Percentiles rank a stretch among this genome's conserved stretches.
These are phyloP conservation scores for Trachelus tabidus DNA, from an alignment of 2,888 invertebrate species.

Conservation along the genomic window DNA sequence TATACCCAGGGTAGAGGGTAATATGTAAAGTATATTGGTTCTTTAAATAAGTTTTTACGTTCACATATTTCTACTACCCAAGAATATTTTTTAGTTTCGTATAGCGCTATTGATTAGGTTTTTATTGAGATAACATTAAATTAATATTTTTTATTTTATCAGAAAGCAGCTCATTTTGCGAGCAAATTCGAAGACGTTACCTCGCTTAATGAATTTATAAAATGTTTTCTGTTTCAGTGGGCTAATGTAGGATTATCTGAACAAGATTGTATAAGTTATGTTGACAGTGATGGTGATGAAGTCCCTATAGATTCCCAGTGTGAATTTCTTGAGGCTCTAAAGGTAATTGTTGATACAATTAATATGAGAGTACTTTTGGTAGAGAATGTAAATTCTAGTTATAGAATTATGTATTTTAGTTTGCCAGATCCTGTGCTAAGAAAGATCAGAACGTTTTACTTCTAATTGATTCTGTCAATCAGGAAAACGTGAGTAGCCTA, in stretches of 20 bases:
- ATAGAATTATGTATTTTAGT: constrained; percentile 7
- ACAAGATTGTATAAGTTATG: constrained; percentile 64
- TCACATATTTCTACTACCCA: neutral
- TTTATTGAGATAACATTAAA: neutral
- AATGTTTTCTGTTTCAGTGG: neutral
- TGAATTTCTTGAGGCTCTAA: constrained; percentile 65
- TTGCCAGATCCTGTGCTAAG: constrained; percentile 12
- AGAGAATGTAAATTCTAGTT: neutral
- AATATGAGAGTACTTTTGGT: neutral
- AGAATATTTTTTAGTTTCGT: neutral
- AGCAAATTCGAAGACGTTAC: neutral
- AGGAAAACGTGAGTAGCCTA: neutral
- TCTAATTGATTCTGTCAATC: constrained; percentile 9
- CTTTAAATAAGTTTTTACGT: neutral
- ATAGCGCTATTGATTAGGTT: neutral
- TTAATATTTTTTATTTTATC: neutral
- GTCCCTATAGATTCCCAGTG: constrained; percentile 64
- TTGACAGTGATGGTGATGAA: constrained; percentile 62
- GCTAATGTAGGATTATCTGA: constrained; percentile 33
- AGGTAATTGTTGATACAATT: constrained; percentile 27
- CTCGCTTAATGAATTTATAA: neutral
- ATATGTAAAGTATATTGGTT: neutral
- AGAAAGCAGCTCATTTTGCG: neutral
- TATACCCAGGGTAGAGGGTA: neutral
- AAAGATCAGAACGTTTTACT: constrained; percentile 13